Evolutionary conservation across 2,888 invertebrate species (phyloP), one percentile per base, ranked within the genome.

Genomic region (Tenthredo mesomela): DNA sequence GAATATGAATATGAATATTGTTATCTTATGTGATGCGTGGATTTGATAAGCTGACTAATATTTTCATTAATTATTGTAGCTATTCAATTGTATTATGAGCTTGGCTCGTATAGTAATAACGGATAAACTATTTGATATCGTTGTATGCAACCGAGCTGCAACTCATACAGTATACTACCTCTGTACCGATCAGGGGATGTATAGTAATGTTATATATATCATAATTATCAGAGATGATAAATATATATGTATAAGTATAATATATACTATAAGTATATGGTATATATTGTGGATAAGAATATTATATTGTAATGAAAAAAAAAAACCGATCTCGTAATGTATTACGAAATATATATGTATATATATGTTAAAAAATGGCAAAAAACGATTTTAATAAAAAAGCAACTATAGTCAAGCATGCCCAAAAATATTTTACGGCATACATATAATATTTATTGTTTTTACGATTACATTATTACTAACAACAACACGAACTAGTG

Each of bases 381-480:
- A 73, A 73, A 73, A 73, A 73, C 43, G 71, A 73, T 73, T 73
- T 73, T 21, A 73, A 73, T 73, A 70, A 91, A 90, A 85, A 92
- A 93, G 92, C 93, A 91, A 91, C 92, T 93, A 93, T 91, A 89
- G 90, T 89, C 91, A 92, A 92, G 90, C 93, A 93, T 93, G 93
- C 93, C 92, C 91, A 92, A 93, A 92, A 92, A 92, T 87, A 90
- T 88, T 88, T 67, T 82, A 67, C 50, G 25, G 43, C 58, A 67
- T 82, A 65, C 40, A 82, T 67, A 82, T 58, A 25, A 82, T 67
- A 82, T 82, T 58, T 67, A 50, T 82, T 50, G 29, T 80, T 67
- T 50, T 67, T 82, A 82, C 82, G 47, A 67, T 82, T 82, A 82
- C 82, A 70, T 29, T 77, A 80, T 82, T 47, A 82, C 82, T 82